Conservation (phyloP, 2,888 invertebrate genomes). For the Callosobruchus maculatus region DNA sequence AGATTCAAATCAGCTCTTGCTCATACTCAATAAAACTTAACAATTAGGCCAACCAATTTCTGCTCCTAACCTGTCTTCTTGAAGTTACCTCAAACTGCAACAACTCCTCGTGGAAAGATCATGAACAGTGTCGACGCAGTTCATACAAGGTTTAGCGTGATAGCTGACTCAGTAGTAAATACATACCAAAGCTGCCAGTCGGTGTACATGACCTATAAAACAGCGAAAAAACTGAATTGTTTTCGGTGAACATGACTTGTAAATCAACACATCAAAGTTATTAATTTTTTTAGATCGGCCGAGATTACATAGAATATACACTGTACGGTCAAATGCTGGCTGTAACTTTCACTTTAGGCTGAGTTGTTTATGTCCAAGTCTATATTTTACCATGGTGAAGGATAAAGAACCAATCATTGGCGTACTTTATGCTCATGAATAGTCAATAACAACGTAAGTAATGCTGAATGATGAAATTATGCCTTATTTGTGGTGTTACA, state of each 20-base stretch:
- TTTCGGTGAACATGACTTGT: not conserved
- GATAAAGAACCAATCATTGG: not conserved
- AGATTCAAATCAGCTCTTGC: too few species aligned
- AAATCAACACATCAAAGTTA: not conserved
- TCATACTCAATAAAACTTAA: too few species aligned
- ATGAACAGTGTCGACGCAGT: too few species aligned
- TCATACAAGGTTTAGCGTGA: too few species aligned
- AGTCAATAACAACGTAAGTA: not conserved
- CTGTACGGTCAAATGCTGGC: not conserved
- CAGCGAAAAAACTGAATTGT: not conserved
- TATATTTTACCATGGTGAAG: not conserved
- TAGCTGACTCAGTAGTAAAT: too few species aligned
- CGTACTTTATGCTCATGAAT: not conserved
- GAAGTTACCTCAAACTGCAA: too few species aligned
- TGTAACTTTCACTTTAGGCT: not conserved
- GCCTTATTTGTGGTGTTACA: not conserved
- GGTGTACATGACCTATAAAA: not conserved
- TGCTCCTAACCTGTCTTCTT: too few species aligned
- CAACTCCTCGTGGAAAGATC: too few species aligned
- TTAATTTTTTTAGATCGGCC: not conserved
- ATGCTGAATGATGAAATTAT: not conserved
- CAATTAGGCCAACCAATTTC: too few species aligned
- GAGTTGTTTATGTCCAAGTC: not conserved
- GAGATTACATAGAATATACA: not conserved
- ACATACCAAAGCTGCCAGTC: too few species aligned